phyloP scores from a whole-genome alignment of 2,888 invertebrate species.

The Pomacea canaliculata region DNA sequence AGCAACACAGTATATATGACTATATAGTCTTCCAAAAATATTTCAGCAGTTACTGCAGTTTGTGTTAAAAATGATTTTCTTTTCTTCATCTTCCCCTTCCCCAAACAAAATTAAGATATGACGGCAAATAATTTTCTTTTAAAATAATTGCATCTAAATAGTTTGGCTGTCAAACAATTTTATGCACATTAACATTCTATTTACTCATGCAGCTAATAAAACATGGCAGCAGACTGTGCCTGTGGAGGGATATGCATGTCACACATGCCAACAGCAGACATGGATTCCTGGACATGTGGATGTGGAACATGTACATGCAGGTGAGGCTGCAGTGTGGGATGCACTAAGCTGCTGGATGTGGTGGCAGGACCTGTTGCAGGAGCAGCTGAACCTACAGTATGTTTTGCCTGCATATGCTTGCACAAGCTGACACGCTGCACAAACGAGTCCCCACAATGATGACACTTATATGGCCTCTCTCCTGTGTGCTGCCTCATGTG shows the following conservation, averaged over 20 bases:
- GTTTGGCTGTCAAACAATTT: too few species aligned
- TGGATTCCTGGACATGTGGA: neutral
- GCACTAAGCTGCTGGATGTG: neutral
- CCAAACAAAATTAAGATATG: too few species aligned
- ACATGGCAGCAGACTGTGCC: neutral
- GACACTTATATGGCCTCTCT: constrained; percentile 23
- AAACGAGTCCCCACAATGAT: constrained; percentile 18
- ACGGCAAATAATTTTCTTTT: too few species aligned
- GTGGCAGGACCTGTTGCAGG: too few species aligned
- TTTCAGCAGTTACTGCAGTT: too few species aligned
- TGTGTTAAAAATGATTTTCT: too few species aligned
- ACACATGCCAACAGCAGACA: neutral
- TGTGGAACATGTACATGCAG: neutral
- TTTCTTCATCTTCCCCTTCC: too few species aligned
- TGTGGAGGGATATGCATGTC: neutral
- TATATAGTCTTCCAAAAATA: too few species aligned
- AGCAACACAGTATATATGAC: too few species aligned
- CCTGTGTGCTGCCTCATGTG: constrained; percentile 23
- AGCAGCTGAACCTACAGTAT: neutral
- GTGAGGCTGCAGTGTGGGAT: neutral
- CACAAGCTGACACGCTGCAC: constrained; percentile 17
- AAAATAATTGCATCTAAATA: too few species aligned
- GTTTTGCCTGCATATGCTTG: constrained; percentile 7
- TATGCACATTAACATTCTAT: too few species aligned
- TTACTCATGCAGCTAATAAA: neutral